Evolutionary conservation across 2,113 vertebrate species (phyloP).

Genomic region (Cyrtonyx montezumae): DNA sequence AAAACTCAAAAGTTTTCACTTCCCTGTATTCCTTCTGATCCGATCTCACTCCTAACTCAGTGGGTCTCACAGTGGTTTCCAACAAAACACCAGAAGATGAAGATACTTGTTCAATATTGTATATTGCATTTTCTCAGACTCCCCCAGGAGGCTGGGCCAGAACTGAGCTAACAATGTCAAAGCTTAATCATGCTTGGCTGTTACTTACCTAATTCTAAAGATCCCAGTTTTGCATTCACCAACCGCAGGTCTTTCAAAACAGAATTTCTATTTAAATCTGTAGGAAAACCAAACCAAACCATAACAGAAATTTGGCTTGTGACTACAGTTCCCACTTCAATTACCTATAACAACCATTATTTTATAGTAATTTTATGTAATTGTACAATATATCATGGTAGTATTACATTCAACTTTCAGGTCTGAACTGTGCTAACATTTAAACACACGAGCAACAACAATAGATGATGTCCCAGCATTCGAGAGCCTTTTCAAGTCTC

Average conservation of each 20-base stretch:
- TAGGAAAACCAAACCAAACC: neutral
- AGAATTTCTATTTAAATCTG: conserved; percentile 73
- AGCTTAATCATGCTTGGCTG: neutral
- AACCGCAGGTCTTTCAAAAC: conserved; percentile 73
- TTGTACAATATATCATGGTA: neutral
- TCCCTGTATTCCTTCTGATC: neutral
- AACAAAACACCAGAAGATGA: neutral
- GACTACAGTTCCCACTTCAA: neutral
- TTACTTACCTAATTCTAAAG: conserved; percentile 79
- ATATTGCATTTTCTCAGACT: neutral
- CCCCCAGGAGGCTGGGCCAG: neutral
- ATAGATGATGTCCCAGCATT: neutral
- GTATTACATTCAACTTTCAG: neutral
- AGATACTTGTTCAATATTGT: neutral
- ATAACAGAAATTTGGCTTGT: neutral
- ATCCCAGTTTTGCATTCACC: conserved; percentile 73
- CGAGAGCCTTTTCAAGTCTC: neutral
- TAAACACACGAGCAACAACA: neutral
- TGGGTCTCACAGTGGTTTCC: neutral
- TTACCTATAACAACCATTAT: neutral
- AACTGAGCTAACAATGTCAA: neutral
- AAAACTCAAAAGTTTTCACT: neutral
- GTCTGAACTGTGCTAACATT: neutral
- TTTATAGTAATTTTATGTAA: neutral
- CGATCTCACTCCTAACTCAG: neutral